These are phyloP conservation scores for Dascillus cervinus DNA, from an alignment of 2,888 invertebrate genomes.

Conservation along the genomic window DNA sequence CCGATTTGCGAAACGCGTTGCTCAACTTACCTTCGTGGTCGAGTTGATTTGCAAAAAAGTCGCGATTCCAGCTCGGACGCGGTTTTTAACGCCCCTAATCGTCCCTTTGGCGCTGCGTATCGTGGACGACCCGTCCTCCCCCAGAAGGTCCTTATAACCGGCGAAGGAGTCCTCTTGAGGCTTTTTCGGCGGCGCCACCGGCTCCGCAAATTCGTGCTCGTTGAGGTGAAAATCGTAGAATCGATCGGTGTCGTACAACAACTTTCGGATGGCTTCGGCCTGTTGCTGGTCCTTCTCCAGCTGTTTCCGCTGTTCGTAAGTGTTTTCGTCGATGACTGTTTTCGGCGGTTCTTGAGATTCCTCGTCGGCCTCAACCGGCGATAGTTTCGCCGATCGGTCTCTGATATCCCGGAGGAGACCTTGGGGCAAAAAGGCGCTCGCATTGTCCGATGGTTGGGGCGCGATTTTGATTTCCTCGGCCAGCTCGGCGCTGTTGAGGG, in stretches of 20 bases:
- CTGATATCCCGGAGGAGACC: slow-evolving; percentile 63
- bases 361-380: slow-evolving; percentile 17
- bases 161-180: slow-evolving; percentile 60
- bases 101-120: slow-evolving; percentile 89
- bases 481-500: slow-evolving; percentile 65
- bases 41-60: slow-evolving; percentile 84
- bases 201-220: slow-evolving; percentile 50
- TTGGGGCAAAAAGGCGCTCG: slow-evolving; percentile 55
- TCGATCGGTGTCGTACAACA: slow-evolving; percentile 65
- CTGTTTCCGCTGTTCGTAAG: slow-evolving; percentile 57
- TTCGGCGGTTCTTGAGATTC: slow-evolving; percentile 23
- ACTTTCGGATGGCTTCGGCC: slow-evolving; percentile 47
- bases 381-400: slow-evolving; percentile 53
- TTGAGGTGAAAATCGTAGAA: slow-evolving; percentile 78
- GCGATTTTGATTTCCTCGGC: slow-evolving; percentile 25
- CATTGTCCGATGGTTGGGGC: slow-evolving; percentile 34
- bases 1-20: slow-evolving; percentile 7
- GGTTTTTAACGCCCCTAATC: slow-evolving; percentile 88
- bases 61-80: slow-evolving; percentile 89
- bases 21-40: slow-evolving; percentile 65
- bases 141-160: slow-evolving; percentile 65
- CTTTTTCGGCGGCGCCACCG: slow-evolving; percentile 38
- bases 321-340: slow-evolving; percentile 51
- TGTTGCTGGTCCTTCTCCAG: slow-evolving; percentile 43
- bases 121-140: slow-evolving; percentile 60